A percentile compares a stretch with the other conserved stretches of the same genome.
These are phyloP conservation scores for Molossus alvarezi DNA, from an alignment of 2,797 vertebrate genomes.

Conservation along the genomic window DNA sequence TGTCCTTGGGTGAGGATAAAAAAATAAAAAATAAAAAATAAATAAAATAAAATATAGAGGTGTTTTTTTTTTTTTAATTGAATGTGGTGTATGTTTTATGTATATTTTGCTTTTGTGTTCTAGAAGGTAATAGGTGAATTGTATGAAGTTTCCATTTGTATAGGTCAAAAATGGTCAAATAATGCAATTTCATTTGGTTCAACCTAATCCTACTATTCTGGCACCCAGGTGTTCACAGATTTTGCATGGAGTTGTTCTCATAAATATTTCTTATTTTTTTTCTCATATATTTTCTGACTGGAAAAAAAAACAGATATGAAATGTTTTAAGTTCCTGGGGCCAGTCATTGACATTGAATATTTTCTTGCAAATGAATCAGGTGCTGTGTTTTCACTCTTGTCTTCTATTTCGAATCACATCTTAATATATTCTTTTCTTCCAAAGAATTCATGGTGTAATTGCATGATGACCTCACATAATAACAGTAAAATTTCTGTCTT, in stretches of 20 bases:
- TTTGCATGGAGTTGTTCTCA: background rate
- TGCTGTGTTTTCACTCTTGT: conserved; percentile 1
- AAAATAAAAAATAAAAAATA: too few relatives aligned
- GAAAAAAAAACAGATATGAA: background rate
- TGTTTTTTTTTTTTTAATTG: background rate
- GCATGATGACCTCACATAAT: background rate
- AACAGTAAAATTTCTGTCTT: conserved; percentile 37
- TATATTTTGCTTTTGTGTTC: conserved; percentile 12
- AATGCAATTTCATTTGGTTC: background rate
- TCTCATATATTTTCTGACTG: conserved; percentile 23
- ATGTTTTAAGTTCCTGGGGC: conserved; percentile 24
- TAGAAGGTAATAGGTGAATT: background rate
- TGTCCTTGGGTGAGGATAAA: too few relatives aligned
- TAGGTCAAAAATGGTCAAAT: background rate
- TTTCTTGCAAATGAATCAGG: conserved; percentile 49
- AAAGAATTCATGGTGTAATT: conserved; percentile 1
- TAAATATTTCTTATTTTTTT: background rate
- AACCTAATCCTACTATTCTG: background rate
- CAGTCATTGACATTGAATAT: background rate
- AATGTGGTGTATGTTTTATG: background rate
- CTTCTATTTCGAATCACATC: conserved; percentile 40
- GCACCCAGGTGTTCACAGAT: background rate
- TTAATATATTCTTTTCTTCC: conserved; percentile 4
- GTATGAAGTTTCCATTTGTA: background rate
- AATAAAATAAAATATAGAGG: too few relatives aligned